These are phyloP conservation scores for Turnix velox DNA, from an alignment of 2,113 vertebrate genomes.

Conservation along the genomic window DNA sequence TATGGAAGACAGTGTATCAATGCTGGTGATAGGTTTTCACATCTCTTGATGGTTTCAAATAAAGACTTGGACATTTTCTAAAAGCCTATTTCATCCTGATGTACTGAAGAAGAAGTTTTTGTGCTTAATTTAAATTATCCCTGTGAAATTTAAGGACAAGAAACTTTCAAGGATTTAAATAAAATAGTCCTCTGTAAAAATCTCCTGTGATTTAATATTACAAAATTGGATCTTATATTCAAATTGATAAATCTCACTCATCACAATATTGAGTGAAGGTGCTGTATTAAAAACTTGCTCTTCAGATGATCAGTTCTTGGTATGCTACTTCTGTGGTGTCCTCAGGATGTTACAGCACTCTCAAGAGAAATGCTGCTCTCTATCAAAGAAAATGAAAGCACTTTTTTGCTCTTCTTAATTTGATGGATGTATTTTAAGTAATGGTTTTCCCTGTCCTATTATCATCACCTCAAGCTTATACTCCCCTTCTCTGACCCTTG, in stretches of 20 bases:
- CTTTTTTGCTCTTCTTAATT: not conserved
- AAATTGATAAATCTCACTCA: not conserved
- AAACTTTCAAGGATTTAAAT: not conserved
- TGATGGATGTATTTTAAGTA: not conserved
- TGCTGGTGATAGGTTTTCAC: not conserved
- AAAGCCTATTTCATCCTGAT: not conserved
- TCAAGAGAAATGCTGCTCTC: not conserved
- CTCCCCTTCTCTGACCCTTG: not conserved
- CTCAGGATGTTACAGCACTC: not conserved
- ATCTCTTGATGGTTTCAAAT: not conserved
- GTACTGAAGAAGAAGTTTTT: not conserved
- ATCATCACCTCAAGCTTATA: not conserved
- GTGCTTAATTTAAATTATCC: not conserved
- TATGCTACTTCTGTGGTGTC: not conserved
- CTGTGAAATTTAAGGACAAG: not conserved
- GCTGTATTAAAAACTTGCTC: not conserved
- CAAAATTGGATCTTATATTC: not conserved
- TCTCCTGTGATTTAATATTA: not conserved
- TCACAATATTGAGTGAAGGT: not conserved
- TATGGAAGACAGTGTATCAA: not conserved
- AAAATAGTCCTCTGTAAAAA: not conserved
- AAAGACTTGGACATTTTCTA: not conserved
- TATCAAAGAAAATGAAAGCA: not conserved
- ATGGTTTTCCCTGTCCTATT: not conserved
- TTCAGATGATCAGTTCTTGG: not conserved